Evolutionary conservation across 2,113 vertebrate species (phyloP).

Genomic region (Andinoacara biseriatus): DNA sequence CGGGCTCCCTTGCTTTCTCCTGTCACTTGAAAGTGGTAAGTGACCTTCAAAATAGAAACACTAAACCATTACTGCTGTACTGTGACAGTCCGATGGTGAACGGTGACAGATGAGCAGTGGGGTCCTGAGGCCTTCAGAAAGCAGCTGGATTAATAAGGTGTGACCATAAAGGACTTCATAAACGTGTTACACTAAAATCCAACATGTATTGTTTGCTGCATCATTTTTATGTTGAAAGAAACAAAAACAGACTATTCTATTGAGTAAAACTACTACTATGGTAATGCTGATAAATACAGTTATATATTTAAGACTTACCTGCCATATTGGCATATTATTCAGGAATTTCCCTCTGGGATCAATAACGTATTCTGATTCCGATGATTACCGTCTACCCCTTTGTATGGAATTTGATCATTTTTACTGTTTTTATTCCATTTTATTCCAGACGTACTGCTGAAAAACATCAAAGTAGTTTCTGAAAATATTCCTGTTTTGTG

Average conservation of each 20-base stretch:
- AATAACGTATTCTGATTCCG: no score
- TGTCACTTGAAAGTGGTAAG: constrained; percentile 67
- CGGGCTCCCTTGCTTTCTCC: constrained; percentile 42
- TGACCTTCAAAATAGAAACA: constrained; percentile 70
- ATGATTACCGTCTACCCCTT: not conserved
- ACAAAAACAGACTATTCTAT: not conserved
- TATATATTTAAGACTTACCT: not conserved
- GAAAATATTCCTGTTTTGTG: no score
- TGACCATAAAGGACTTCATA: constrained; percentile 28
- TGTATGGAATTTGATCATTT: no score
- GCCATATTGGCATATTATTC: not conserved
- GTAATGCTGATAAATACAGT: not conserved
- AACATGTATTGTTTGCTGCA: not conserved
- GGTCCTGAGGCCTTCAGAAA: constrained; percentile 32
- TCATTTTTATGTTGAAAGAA: not conserved
- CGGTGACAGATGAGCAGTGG: constrained; percentile 52
- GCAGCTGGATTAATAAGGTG: constrained; percentile 57
- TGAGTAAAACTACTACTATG: not conserved
- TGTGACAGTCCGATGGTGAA: constrained; percentile 43
- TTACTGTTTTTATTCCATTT: no score
- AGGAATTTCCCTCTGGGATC: no score
- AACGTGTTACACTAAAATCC: constrained; percentile 1
- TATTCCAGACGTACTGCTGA: no score
- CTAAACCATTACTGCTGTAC: constrained; percentile 40
- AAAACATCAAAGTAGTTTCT: no score